phyloP scores from a whole-genome alignment of 2,888 invertebrate genomes.

The Himalopsyche japonica region DNA sequence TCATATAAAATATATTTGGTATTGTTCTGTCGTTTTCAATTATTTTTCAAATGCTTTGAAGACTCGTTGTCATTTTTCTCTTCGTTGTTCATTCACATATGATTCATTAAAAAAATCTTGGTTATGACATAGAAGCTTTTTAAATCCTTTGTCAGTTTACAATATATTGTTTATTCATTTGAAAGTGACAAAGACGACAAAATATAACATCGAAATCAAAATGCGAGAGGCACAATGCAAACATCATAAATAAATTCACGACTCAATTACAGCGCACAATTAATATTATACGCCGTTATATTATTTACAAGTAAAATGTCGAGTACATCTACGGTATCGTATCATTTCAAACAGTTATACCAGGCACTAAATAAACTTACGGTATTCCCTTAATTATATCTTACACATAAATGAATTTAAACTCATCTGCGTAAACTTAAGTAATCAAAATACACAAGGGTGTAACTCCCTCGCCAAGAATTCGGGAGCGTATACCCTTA shows the following conservation, averaged over 20 bases:
- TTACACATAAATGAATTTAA: conserved; percentile 20
- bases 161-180: no score
- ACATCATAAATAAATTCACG: neutral
- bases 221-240: neutral
- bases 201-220: neutral
- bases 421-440: conserved; percentile 21
- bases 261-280: neutral
- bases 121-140: no score
- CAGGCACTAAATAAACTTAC: neutral
- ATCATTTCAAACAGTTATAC: neutral
- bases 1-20: no score
- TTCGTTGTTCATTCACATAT: no score
- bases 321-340: neutral
- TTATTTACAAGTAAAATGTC: neutral
- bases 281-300: neutral
- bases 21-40: no score
- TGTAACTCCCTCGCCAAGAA: conserved; percentile 11
- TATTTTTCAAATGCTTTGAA: no score
- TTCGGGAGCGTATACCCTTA: conserved; percentile 1
- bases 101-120: no score
- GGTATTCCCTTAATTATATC: conserved; percentile 18
- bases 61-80: no score
- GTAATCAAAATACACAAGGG: conserved; percentile 26
- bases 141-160: no score
- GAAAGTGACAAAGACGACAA: no score